phyloP scores from a whole-genome alignment of 2,888 invertebrate species.

The Lithosia quadra region DNA sequence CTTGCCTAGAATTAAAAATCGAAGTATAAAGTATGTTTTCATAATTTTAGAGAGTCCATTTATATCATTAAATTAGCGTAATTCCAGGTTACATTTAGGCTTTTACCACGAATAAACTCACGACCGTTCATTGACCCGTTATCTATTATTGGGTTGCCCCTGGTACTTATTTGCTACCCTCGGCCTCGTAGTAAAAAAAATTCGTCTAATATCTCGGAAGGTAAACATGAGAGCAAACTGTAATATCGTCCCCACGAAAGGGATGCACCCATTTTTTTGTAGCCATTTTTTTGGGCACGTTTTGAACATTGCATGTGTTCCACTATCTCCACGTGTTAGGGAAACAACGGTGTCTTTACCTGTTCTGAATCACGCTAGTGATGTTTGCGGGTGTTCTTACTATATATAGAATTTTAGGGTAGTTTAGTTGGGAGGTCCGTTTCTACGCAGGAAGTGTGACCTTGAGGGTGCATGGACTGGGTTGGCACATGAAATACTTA shows the following conservation, averaged over 20 bases:
- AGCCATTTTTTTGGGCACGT: constrained; percentile 6
- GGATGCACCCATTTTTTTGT: constrained; percentile 20
- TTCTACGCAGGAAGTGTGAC: constrained; percentile 77
- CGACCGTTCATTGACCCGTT: not conserved
- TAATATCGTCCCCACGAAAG: not conserved
- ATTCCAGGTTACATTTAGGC: no score
- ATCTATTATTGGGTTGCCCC: not conserved
- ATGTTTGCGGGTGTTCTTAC: constrained; percentile 57
- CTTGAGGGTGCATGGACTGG: constrained; percentile 56
- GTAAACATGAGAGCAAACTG: not conserved
- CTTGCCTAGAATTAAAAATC: no score
- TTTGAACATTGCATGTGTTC: constrained; percentile 6
- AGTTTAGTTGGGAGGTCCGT: constrained; percentile 68
- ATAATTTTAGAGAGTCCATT: no score
- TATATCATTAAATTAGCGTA: no score
- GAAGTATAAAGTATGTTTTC: no score
- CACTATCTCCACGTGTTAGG: not conserved
- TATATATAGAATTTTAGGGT: constrained; percentile 49
- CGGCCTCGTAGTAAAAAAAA: not conserved
- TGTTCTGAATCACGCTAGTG: constrained; percentile 67
- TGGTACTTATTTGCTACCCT: not conserved
- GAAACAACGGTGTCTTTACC: constrained; percentile 65
- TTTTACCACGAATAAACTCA: no score
- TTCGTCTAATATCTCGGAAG: not conserved
- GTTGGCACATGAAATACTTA: constrained; percentile 72